Evolutionary conservation across 2,797 vertebrate genomes (phyloP), one percentile per base, ranked within the genome.

Genomic region (Nothura maculosa): DNA sequence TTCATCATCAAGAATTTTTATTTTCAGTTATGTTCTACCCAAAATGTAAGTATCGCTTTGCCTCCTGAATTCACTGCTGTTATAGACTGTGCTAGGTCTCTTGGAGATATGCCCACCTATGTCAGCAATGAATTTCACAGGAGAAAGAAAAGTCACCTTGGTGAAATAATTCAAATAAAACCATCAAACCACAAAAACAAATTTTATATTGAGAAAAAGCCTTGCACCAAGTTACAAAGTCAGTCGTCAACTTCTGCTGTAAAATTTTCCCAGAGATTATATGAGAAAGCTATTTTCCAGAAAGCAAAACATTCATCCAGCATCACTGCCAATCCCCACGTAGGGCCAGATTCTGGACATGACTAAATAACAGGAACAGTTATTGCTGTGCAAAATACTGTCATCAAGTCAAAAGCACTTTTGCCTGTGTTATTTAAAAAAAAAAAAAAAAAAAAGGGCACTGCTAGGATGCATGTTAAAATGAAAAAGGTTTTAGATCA

Each of bases 271-370:
- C 91, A 79, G 85, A 70, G 68, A 91, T 83, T 91, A 67, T 69
- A 94, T 17, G 80, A 91, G 68, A 95, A 93, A 96, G 52, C 48
- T 79, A 2, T 92, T 95, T 95, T 91, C 87, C 93, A 94, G 82
- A 93, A 93, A 91, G 87, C 74, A 81, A 93, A 76, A 60, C 10
- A 70, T 69, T 87, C 89, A 79, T 81, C 85, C 85, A 70, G 81
- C 60, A 74, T 16, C 2, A 3, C 85, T 93, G 92, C 92, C 93
- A 92, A 5, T 76, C 83, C 93, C 85, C 77, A 81, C 74, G 83
- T 63, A n/a, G 67, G 87, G 89, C 84, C 69, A 85, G 47, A 83
- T 83, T 78, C 79, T 87, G 93, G 76, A 87, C 84, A 61, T 19
- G 47, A 90, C 90, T 85, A 48, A 92, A 34, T 34, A 85, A 75